A percentile compares a stretch with the other conserved stretches of the same genome.
Evolutionary conservation across 2,113 vertebrate species (phyloP).

Genomic region (Myotis lucifugus): DNA sequence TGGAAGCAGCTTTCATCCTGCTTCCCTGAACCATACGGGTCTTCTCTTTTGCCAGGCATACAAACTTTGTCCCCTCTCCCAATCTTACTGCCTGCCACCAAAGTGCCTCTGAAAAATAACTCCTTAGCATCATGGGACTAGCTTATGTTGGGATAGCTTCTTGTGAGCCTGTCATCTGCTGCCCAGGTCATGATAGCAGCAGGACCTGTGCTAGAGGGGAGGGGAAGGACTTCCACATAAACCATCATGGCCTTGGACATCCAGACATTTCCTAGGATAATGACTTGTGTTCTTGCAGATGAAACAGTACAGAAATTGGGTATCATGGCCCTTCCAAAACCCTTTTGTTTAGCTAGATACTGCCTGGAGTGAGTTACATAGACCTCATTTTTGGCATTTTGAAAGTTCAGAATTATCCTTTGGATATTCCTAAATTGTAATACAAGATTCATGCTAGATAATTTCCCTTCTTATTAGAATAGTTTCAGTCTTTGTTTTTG

Average conservation of each 20-base stretch:
- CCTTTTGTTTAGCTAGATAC: not conserved
- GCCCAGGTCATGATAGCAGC: not conserved
- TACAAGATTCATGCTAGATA: not conserved
- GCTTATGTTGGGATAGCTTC: not conserved
- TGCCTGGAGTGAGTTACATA: not conserved
- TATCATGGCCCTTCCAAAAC: not conserved
- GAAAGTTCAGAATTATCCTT: constrained; percentile 5
- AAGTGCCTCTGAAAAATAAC: not conserved
- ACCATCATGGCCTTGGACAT: not conserved
- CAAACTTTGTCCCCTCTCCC: not conserved
- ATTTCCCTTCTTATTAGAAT: constrained; percentile 8
- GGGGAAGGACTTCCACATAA: not conserved
- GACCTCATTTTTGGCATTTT: not conserved
- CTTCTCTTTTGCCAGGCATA: not conserved
- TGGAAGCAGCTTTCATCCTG: not conserved
- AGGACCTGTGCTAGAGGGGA: not conserved
- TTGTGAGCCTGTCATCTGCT: not conserved
- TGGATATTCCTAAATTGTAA: not conserved
- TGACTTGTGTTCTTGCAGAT: constrained; percentile 17
- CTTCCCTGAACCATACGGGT: not conserved
- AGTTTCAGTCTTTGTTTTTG: not conserved
- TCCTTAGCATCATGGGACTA: not conserved
- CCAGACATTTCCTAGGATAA: not conserved
- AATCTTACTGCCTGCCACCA: not conserved
- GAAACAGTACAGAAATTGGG: constrained; percentile 5